Evolutionary conservation across 2,113 vertebrate species (phyloP).

Genomic region (Protobothrops mucrosquamatus): DNA sequence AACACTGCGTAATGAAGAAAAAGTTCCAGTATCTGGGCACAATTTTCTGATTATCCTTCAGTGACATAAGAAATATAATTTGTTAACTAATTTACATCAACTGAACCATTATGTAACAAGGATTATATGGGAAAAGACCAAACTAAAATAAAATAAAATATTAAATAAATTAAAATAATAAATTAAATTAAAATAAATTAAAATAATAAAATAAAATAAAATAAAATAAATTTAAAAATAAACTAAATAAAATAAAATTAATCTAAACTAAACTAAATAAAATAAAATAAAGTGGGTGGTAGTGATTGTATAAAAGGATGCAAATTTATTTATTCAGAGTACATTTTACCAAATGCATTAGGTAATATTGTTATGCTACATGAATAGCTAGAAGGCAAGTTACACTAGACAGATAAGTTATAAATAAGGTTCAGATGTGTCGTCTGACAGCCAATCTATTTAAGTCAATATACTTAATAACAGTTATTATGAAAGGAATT

Average conservation of each 20-base stretch:
- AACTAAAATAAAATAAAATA: not conserved
- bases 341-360: not conserved
- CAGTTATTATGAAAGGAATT: not conserved
- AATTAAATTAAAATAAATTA: not conserved
- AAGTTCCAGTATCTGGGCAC: not conserved
- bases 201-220: no score
- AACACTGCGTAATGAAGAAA: not conserved
- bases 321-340: not conserved
- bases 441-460: not conserved
- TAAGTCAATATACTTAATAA: not conserved
- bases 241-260: not conserved
- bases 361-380: not conserved
- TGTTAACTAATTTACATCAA: not conserved
- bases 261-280: no score
- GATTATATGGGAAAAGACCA: not conserved
- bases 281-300: not conserved
- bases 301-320: not conserved
- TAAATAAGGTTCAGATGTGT: not conserved
- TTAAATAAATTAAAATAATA: not conserved
- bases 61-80: not conserved
- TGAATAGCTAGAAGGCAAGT: not conserved
- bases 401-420: not conserved
- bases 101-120: not conserved
- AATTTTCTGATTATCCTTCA: not conserved
- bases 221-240: not conserved